Evolutionary conservation across 2,797 vertebrate genomes (phyloP), one percentile per base, ranked within the genome.

Genomic region (Sebastiscus albofasciatus): DNA sequence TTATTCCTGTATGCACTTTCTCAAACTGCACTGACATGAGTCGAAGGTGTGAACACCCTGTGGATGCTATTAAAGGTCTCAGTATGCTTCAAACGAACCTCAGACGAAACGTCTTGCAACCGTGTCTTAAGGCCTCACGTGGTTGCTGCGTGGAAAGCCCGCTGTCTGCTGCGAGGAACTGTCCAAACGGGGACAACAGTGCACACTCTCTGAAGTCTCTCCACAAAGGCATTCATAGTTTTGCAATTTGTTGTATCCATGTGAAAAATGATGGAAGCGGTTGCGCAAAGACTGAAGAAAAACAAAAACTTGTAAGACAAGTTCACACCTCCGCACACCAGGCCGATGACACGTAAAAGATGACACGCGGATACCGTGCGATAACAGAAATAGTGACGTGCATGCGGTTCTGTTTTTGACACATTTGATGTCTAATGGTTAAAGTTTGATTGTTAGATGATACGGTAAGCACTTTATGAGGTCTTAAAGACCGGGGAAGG

Each of bases 1-100:
- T 80, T 75, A 82, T 72, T 82, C 39, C 34, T 80, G 72, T 87
- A 83, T 84, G 89, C 87, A 91, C 89, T 90, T 91, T 90, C 31
- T 80, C 49, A 80, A 83, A 77, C 78, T 85, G 86, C 86, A 89
- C 85, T 80, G 78, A 83, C 39, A 18, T 2, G 18, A 76, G 26
- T 70, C 70, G 20, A 64, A 73, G 49, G 34, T 74, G 73, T 39
- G 31, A 66, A 77, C 52, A 58, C 31, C 46, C n/a, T 26, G 58
- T 34, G 34, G 80, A 80, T 33, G 61, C 67, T 52, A 24, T 60
- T 46, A 9, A 80, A 79, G 71, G 79, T 67, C 75, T 86, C 87
- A 72, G 77, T 83, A 77, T 81, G 85, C 78, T 89, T 88, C 82
- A 91, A 76, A 72, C 13, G 0, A 72, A 46, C 16, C 42, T 18